Evolutionary conservation across 2,113 vertebrate genomes (phyloP).

Genomic region (Myotis lucifugus): DNA sequence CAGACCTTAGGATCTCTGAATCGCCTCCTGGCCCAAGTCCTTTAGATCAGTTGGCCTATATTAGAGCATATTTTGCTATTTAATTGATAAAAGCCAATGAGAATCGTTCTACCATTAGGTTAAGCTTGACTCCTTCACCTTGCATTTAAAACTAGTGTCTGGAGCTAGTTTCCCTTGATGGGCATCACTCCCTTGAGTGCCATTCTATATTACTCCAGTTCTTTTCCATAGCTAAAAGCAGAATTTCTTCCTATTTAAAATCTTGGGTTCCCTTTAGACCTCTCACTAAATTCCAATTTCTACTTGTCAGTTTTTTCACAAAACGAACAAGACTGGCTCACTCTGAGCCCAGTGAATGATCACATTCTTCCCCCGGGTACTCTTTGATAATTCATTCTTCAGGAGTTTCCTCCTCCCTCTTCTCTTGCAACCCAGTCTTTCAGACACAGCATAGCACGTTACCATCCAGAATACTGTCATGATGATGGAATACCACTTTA

Average conservation of each 20-base stretch:
- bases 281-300: conserved; percentile 36
- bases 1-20: background rate
- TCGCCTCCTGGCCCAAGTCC: background rate
- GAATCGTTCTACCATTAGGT: background rate
- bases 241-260: conserved; percentile 48
- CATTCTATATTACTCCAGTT: background rate
- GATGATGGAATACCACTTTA: background rate
- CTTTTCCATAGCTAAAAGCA: background rate
- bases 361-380: background rate
- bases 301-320: conserved; percentile 43
- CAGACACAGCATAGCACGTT: background rate
- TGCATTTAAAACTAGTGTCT: background rate
- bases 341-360: background rate
- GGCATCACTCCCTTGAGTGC: background rate
- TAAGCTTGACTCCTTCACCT: background rate
- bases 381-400: background rate
- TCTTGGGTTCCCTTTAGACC: background rate
- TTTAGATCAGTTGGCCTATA: background rate
- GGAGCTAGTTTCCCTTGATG: background rate
- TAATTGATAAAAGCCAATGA: background rate
- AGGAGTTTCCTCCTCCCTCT: background rate
- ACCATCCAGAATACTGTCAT: background rate
- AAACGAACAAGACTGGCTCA: background rate
- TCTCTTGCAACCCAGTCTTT: background rate
- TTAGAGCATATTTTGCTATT: background rate